Evolutionary conservation across 2,888 invertebrate genomes (phyloP).

Genomic region (Patella caerulea): DNA sequence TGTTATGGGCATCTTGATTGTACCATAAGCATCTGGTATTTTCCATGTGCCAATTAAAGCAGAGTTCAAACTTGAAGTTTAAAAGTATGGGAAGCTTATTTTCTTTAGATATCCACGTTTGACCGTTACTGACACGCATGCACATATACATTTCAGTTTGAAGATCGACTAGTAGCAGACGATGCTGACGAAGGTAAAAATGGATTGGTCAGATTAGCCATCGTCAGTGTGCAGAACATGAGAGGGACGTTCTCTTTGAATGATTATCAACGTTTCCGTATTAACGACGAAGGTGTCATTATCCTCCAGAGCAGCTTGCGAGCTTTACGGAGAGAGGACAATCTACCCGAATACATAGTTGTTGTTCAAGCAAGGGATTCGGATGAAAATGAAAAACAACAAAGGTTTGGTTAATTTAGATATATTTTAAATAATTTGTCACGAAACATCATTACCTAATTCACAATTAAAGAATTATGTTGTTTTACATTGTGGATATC

Average conservation of each 20-base stretch:
- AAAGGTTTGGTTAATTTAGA: neutral
- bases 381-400: slow-evolving; percentile 14
- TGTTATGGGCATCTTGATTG: too few relatives aligned
- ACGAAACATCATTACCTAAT: too few relatives aligned
- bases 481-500: too few relatives aligned
- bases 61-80: too few relatives aligned
- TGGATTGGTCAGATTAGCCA: slow-evolving; percentile 33
- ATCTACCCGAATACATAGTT: slow-evolving; percentile 34
- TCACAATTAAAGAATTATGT: too few relatives aligned
- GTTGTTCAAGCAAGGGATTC: slow-evolving; percentile 38
- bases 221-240: slow-evolving; percentile 23
- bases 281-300: slow-evolving; percentile 34
- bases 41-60: too few relatives aligned
- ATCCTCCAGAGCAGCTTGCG: slow-evolving; percentile 31
- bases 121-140: too few relatives aligned
- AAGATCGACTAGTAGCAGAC: slow-evolving; percentile 23
- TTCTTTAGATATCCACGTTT: too few relatives aligned
- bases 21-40: too few relatives aligned
- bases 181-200: slow-evolving; percentile 41
- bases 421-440: too few relatives aligned
- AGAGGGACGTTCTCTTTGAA: slow-evolving; percentile 26
- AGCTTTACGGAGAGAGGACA: slow-evolving; percentile 35
- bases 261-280: slow-evolving; percentile 37
- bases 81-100: too few relatives aligned
- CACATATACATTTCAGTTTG: neutral